A percentile compares a stretch with the other conserved stretches of the same genome.
Conservation (phyloP, 2,113 vertebrate species). For the Conger conger region DNA sequence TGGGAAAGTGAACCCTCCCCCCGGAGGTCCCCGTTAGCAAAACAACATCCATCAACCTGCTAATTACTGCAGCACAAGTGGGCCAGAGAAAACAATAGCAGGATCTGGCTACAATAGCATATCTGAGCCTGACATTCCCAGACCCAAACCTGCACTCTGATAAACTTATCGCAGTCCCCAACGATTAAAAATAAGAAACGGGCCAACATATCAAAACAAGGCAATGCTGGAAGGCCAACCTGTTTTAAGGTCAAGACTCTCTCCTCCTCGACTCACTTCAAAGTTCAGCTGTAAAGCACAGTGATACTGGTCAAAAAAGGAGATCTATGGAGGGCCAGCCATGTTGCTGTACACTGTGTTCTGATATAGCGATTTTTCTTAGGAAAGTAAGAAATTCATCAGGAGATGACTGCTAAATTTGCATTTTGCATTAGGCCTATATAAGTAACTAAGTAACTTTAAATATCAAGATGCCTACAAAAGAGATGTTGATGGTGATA, state of each 20-base stretch:
- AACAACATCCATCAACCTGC: conserved; percentile 38
- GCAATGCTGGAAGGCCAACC: not conserved
- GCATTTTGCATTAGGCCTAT: no score
- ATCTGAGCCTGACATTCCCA: conserved; percentile 30
- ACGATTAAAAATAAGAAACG: conserved; percentile 33
- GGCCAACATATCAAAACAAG: conserved; percentile 43
- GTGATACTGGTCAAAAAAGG: not conserved
- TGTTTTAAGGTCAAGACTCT: not conserved
- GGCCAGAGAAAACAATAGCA: conserved; percentile 51
- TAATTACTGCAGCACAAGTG: conserved; percentile 29
- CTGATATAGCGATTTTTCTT: not conserved
- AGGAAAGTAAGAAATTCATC: not conserved
- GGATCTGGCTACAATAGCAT: conserved; percentile 49
- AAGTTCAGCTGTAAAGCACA: not conserved
- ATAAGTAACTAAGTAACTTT: no score
- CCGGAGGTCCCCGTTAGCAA: conserved; percentile 33
- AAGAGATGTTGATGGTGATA: no score
- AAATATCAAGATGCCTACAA: no score
- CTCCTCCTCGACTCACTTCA: not conserved
- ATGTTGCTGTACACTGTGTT: not conserved
- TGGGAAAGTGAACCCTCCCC: conserved; percentile 23
- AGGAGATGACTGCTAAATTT: no score
- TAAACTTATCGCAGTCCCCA: conserved; percentile 43
- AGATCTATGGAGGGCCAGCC: not conserved
- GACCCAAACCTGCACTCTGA: conserved; percentile 30